Conservation (phyloP, 2,888 invertebrate species). For the Drosophila meridionalis region DNA sequence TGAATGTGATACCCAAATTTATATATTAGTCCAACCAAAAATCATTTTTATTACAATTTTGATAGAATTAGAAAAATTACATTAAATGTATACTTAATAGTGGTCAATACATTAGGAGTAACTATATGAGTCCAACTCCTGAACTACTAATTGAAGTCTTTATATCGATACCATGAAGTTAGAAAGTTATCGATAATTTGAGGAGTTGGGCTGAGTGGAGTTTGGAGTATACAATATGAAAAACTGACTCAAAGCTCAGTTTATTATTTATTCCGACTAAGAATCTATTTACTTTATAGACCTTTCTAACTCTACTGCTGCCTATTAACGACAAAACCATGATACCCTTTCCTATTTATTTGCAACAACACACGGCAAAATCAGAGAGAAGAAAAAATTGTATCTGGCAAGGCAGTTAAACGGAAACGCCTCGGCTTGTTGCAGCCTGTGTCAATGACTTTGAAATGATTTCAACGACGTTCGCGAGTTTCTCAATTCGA, state of each 20-base stretch:
- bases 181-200: neutral
- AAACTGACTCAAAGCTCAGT: too few relatives aligned
- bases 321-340: neutral
- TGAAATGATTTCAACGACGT: slow-evolving; percentile 71
- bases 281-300: neutral
- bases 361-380: slow-evolving; percentile 37
- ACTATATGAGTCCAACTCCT: neutral
- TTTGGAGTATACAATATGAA: neutral
- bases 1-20: neutral
- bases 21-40: neutral
- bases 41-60: too few relatives aligned
- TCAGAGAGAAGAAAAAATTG: slow-evolving; percentile 28
- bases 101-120: neutral
- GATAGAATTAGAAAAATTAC: too few relatives aligned
- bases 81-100: neutral
- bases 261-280: neutral
- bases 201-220: too few relatives aligned
- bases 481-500: slow-evolving; percentile 68
- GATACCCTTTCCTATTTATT: neutral
- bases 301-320: too few relatives aligned
- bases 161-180: neutral
- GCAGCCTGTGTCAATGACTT: slow-evolving; percentile 72
- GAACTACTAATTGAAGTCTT: neutral
- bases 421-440: slow-evolving; percentile 36
- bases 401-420: slow-evolving; percentile 43